A percentile compares a stretch with the other conserved stretches of the same genome.
Conservation (phyloP, 2,888 invertebrate species). For the Apamea epomidion region DNA sequence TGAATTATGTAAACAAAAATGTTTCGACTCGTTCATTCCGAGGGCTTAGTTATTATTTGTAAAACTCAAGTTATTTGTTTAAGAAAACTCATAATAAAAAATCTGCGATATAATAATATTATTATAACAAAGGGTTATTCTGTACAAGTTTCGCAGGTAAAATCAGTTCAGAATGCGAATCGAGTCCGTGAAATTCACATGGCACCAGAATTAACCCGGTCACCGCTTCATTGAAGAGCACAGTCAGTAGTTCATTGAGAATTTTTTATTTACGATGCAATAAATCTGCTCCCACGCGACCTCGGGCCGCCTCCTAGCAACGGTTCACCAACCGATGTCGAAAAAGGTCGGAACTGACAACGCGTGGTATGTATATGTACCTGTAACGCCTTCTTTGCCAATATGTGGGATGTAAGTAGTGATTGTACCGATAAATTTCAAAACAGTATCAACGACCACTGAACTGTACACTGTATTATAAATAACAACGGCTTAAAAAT, state of each 20-base stretch:
- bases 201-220: slow-evolving; percentile 69
- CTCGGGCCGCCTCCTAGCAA: slow-evolving; percentile 72
- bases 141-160: slow-evolving; percentile 2
- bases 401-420: slow-evolving; percentile 59
- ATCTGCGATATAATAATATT: neutral
- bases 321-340: slow-evolving; percentile 69
- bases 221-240: slow-evolving; percentile 72
- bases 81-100: neutral
- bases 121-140: neutral
- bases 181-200: slow-evolving; percentile 50
- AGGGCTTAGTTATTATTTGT: neutral
- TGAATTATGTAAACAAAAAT: slow-evolving; percentile 19
- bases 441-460: slow-evolving; percentile 49
- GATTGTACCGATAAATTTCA: slow-evolving; percentile 44
- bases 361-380: slow-evolving; percentile 52
- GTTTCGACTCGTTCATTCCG: neutral
- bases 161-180: slow-evolving; percentile 13
- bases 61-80: neutral
- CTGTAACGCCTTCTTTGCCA: slow-evolving; percentile 52
- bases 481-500: slow-evolving; percentile 65
- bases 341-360: slow-evolving; percentile 75
- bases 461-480: slow-evolving; percentile 56
- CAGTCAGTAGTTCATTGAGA: slow-evolving; percentile 74
- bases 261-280: slow-evolving; percentile 79
- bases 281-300: slow-evolving; percentile 79